Percentiles rank a stretch among this genome's conserved stretches.
Conservation (phyloP, 2,888 invertebrate genomes). For the Coleophora deauratella region DNA sequence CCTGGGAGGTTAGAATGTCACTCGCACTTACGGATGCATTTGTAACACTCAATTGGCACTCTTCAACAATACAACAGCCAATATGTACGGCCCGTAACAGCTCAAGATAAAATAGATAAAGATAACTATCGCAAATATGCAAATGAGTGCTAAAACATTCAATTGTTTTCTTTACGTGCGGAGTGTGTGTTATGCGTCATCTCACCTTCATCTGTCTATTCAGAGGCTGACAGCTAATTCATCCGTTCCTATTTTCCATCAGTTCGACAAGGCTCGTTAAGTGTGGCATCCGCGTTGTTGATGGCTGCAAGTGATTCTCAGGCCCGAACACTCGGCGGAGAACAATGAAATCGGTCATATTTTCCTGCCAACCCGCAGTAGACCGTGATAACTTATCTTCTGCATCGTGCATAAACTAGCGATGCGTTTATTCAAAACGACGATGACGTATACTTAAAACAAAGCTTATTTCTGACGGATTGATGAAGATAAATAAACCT, state of each 20-base stretch:
- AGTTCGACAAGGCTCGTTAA: slow-evolving; percentile 72
- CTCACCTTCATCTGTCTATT: slow-evolving; percentile 19
- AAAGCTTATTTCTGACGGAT: slow-evolving; percentile 52
- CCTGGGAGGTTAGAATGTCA: too few relatives aligned
- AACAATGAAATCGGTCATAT: slow-evolving; percentile 74
- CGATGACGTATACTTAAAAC: slow-evolving; percentile 55
- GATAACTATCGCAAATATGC: neutral
- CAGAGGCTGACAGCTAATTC: slow-evolving; percentile 55
- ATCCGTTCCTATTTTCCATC: slow-evolving; percentile 63
- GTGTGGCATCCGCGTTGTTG: slow-evolving; percentile 65
- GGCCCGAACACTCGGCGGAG: slow-evolving; percentile 54
- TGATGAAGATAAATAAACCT: too few relatives aligned
- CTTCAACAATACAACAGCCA: too few relatives aligned
- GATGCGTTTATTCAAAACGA: slow-evolving; percentile 53
- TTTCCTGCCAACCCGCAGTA: slow-evolving; percentile 64
- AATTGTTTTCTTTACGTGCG: slow-evolving; percentile 43
- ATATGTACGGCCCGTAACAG: too few relatives aligned
- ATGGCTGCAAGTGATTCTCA: slow-evolving; percentile 71
- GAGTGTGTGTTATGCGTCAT: slow-evolving; percentile 39
- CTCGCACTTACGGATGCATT: too few relatives aligned
- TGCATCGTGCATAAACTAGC: slow-evolving; percentile 61
- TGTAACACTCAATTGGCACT: too few relatives aligned
- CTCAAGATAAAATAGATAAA: neutral
- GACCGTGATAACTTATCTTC: slow-evolving; percentile 63
- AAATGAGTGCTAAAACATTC: slow-evolving; percentile 33